Evolutionary conservation across 2,888 invertebrate species (phyloP).

Genomic region (Gasteruption jaculator): DNA sequence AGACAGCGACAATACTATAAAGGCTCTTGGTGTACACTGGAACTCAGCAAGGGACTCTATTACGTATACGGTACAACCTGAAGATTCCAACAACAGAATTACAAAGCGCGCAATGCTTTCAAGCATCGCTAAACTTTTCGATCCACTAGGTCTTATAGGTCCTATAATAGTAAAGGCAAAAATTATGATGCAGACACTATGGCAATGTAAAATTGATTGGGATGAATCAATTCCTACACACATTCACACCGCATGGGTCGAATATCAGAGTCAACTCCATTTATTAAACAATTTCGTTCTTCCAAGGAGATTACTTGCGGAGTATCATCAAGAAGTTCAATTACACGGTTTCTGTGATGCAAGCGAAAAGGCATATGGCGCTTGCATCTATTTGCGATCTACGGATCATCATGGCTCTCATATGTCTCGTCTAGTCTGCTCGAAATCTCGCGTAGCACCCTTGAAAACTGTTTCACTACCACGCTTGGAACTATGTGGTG

Average conservation of each 20-base stretch:
- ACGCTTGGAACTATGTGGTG: constrained; percentile 20
- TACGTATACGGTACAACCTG: constrained; percentile 6
- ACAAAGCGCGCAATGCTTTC: constrained; percentile 15
- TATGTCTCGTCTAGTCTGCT: constrained; percentile 14
- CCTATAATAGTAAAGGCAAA: constrained; percentile 19
- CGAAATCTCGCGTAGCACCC: constrained; percentile 21
- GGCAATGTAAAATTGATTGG: constrained; percentile 15
- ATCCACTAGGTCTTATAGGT: constrained; percentile 19
- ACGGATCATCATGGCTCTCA: background rate
- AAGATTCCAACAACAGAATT: background rate
- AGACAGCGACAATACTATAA: constrained; percentile 9
- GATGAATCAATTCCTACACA: constrained; percentile 16
- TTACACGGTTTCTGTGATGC: constrained; percentile 23
- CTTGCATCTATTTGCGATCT: constrained; percentile 14
- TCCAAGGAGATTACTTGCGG: constrained; percentile 7
- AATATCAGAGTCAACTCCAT: constrained; percentile 8
- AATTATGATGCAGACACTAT: constrained; percentile 16
- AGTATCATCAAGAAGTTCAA: background rate
- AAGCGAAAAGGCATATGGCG: constrained; percentile 17
- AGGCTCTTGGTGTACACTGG: constrained; percentile 11
- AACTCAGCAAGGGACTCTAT: constrained; percentile 2
- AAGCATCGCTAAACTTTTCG: constrained; percentile 13
- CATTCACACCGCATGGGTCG: constrained; percentile 13
- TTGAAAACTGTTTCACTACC: constrained; percentile 20
- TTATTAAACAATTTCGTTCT: constrained; percentile 9